These are phyloP conservation scores for Euproctis similis DNA, from an alignment of 2,888 invertebrate genomes.

Conservation along the genomic window DNA sequence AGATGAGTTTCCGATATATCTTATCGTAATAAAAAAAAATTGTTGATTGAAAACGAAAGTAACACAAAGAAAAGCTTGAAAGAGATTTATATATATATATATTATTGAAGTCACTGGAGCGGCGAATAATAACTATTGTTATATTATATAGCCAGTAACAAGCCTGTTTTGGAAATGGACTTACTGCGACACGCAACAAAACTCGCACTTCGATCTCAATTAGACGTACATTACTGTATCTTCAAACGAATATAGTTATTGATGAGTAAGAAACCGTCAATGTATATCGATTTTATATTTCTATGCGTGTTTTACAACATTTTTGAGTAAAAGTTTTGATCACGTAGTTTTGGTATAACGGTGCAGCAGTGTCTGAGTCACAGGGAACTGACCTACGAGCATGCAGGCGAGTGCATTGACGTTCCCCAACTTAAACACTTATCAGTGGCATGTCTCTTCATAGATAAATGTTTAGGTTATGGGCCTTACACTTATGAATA, in stretches of 20 bases:
- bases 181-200: conserved; percentile 14
- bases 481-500: conserved; percentile 61
- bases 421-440: conserved; percentile 61
- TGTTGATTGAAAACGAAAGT: conserved; percentile 65
- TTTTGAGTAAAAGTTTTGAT: conserved; percentile 39
- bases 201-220: neutral
- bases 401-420: conserved; percentile 73
- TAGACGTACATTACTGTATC: conserved; percentile 31
- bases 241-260: neutral
- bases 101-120: conserved; percentile 65
- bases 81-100: conserved; percentile 46
- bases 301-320: neutral
- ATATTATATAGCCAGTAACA: conserved; percentile 41
- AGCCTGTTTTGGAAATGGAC: conserved; percentile 31
- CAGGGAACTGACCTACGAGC: conserved; percentile 74
- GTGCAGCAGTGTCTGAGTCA: conserved; percentile 68
- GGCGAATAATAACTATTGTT: conserved; percentile 63
- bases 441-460: conserved; percentile 67
- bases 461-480: conserved; percentile 67
- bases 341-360: conserved; percentile 63
- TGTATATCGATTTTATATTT: conserved; percentile 13
- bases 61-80: conserved; percentile 49
- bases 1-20: no score
- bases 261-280: conserved; percentile 1
- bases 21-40: no score